phyloP scores from a whole-genome alignment of 2,797 vertebrate genomes.

The Poliocrania exsul region DNA sequence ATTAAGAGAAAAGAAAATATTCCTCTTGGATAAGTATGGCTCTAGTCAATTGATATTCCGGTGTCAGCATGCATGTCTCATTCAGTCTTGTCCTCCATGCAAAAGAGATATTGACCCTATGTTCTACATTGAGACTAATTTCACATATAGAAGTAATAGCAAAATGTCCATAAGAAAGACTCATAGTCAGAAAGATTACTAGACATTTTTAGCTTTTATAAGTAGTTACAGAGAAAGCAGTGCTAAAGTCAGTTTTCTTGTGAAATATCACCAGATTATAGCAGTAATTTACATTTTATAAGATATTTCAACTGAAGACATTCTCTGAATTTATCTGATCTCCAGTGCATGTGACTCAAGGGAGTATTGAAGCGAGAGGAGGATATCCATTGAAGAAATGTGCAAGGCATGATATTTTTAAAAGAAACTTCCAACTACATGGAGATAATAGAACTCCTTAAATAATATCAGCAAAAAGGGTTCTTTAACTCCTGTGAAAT shows the following conservation, averaged over 20 bases:
- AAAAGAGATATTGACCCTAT: constrained; percentile 15
- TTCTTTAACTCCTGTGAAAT: background rate
- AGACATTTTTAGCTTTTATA: background rate
- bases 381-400: background rate
- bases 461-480: background rate
- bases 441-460: background rate
- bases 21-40: background rate
- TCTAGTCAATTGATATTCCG: constrained; percentile 16
- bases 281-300: constrained; percentile 35
- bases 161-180: background rate
- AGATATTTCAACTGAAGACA: background rate
- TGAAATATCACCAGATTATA: constrained; percentile 35
- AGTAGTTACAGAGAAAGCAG: background rate
- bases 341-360: background rate
- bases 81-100: constrained; percentile 11
- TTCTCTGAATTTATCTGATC: constrained; percentile 12
- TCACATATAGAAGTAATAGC: background rate
- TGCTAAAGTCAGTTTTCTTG: background rate
- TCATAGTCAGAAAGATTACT: background rate
- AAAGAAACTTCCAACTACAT: background rate
- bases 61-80: background rate
- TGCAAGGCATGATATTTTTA: background rate
- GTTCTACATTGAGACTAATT: constrained; percentile 3
- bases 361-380: background rate
- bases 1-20: background rate